These are phyloP conservation scores for Rhagium mordax DNA, from an alignment of 2,888 invertebrate species.

Conservation along the genomic window DNA sequence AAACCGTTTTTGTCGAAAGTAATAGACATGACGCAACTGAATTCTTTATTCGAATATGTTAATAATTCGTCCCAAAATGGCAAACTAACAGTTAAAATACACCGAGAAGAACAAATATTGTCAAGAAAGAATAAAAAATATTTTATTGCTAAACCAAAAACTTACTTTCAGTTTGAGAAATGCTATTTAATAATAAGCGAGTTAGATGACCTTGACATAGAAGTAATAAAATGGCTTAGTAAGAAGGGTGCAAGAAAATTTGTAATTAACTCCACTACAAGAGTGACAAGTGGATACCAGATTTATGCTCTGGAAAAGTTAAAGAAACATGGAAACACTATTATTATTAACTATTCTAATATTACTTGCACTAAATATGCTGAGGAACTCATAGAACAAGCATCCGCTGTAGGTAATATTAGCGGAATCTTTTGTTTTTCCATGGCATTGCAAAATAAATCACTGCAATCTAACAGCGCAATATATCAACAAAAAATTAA, in stretches of 20 bases:
- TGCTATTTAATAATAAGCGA: conserved; percentile 69
- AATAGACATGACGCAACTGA: not conserved
- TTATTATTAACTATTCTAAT: conserved; percentile 64
- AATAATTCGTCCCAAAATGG: not conserved
- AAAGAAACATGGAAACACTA: conserved; percentile 57
- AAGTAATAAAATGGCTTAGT: conserved; percentile 75
- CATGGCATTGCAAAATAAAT: conserved; percentile 63
- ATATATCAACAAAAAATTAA: conserved; percentile 58
- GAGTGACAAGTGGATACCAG: conserved; percentile 75
- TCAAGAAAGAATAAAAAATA: not conserved
- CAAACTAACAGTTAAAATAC: not conserved
- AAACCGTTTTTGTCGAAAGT: not conserved
- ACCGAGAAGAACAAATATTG: not conserved
- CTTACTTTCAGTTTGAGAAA: conserved; percentile 59
- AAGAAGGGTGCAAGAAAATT: conserved; percentile 74
- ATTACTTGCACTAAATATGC: conserved; percentile 67
- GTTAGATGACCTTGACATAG: conserved; percentile 78
- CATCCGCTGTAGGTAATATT: conserved; percentile 70
- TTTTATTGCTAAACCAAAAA: conserved; percentile 30
- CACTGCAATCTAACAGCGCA: conserved; percentile 69
- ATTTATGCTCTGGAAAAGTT: conserved; percentile 66
- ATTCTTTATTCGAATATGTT: not conserved
- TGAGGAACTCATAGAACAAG: conserved; percentile 66
- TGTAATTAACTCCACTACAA: conserved; percentile 75
- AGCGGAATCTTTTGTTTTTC: conserved; percentile 69